A percentile compares a stretch with the other conserved stretches of the same genome.
These are phyloP conservation scores for Catostylus mosaicus DNA, from an alignment of 30 jellyfish, hydroid and myxozoan genomes.

Conservation along the genomic window DNA sequence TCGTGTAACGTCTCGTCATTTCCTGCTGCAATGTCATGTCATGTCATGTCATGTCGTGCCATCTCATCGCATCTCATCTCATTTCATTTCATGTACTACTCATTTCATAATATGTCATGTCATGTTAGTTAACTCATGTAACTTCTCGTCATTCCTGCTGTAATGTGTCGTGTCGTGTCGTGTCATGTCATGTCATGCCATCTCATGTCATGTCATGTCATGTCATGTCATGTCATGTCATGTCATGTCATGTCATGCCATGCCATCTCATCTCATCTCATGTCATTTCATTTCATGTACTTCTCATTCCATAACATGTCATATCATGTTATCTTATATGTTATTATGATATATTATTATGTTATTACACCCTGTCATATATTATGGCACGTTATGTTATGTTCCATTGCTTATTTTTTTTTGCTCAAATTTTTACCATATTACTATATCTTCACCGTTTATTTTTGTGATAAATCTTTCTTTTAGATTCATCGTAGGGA, in stretches of 20 bases:
- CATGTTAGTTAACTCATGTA: neutral
- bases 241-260: neutral
- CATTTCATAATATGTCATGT: neutral
- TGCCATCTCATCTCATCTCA: neutral
- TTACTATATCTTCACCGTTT: neutral
- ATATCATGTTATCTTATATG: neutral
- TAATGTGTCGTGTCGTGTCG: neutral
- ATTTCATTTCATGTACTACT: neutral
- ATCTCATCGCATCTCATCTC: neutral
- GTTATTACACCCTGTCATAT: neutral
- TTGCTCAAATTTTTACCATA: neutral
- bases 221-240: neutral
- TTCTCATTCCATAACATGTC: neutral
- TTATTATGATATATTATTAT: neutral
- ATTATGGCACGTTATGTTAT: neutral
- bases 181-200: neutral
- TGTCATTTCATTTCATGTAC: neutral
- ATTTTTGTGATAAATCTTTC: neutral
- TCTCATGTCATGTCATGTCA: neutral
- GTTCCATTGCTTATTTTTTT: neutral
- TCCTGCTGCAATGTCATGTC: neutral
- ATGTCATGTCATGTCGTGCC: neutral
- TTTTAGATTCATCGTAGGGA: conserved; percentile 53
- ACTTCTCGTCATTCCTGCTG: neutral
- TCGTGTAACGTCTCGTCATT: neutral